A percentile compares a stretch with the other conserved stretches of the same genome.
These are phyloP conservation scores for Cephalopachus bancanus DNA, from an alignment of 2,797 vertebrate species.

Conservation along the genomic window DNA sequence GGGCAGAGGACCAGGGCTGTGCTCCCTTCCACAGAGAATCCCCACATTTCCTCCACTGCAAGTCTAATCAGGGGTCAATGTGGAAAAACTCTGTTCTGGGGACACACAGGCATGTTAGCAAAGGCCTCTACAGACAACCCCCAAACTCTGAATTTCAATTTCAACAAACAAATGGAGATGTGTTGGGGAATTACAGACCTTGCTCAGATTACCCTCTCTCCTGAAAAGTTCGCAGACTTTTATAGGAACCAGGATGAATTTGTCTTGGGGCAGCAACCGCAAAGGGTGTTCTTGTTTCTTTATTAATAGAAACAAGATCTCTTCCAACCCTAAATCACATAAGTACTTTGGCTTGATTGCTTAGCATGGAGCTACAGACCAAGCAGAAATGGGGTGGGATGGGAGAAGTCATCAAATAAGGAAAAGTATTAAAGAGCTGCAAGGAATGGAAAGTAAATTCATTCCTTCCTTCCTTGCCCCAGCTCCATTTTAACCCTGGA, in stretches of 20 bases:
- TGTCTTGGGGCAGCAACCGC: neutral
- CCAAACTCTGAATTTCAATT: neutral
- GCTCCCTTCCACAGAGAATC: accelerated
- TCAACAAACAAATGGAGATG: neutral
- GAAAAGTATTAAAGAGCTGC: neutral
- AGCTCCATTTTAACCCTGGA: neutral
- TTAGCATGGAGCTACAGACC: neutral
- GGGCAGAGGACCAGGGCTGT: neutral
- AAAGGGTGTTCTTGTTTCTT: neutral
- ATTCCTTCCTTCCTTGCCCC: neutral
- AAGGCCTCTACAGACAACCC: neutral
- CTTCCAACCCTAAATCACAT: neutral
- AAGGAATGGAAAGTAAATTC: neutral
- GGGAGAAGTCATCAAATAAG: neutral
- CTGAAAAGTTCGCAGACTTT: neutral
- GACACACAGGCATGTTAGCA: neutral
- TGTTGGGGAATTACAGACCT: too few relatives aligned
- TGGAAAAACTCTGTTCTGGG: neutral
- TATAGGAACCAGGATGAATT: neutral
- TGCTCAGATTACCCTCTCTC: neutral
- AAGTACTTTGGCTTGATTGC: neutral
- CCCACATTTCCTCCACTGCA: too few relatives aligned
- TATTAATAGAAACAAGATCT: neutral
- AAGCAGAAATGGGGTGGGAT: accelerated
- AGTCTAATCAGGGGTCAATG: too few relatives aligned